A percentile compares a stretch with the other conserved stretches of the same genome.
Evolutionary conservation across 2,113 vertebrate species (phyloP).

Genomic region (Noctilio leporinus): DNA sequence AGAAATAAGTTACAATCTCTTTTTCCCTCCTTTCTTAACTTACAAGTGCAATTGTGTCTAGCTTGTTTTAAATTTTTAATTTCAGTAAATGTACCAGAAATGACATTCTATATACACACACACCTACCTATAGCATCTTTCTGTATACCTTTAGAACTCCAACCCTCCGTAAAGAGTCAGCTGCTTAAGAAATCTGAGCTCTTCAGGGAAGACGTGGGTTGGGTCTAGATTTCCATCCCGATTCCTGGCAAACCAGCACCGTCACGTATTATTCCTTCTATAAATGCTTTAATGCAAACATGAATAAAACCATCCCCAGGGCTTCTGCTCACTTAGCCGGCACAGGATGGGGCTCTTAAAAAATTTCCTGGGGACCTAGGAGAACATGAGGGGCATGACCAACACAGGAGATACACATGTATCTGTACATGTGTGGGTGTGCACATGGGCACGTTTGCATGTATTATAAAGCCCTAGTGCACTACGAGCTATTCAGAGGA

Average conservation of each 20-base stretch:
- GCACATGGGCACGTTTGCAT: rapidly evolving
- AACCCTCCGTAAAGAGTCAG: background rate
- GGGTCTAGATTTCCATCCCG: background rate
- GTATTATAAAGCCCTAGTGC: background rate
- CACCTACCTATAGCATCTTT: background rate
- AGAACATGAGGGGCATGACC: background rate
- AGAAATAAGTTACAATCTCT: background rate
- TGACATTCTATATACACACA: background rate
- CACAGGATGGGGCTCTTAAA: background rate
- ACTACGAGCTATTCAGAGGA: background rate
- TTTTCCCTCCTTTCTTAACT: background rate
- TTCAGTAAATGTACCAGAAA: background rate
- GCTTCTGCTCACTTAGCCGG: background rate
- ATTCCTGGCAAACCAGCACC: background rate
- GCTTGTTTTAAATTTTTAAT: background rate
- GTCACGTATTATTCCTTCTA: background rate
- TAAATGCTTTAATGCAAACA: background rate
- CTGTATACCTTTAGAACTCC: background rate
- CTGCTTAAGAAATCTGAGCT: background rate
- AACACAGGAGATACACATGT: background rate
- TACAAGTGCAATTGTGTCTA: background rate
- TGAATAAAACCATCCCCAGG: background rate
- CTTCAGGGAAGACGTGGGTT: background rate
- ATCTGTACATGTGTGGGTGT: background rate
- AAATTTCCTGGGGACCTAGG: too few relatives aligned